These are phyloP conservation scores for Dugesia japonica DNA, from an alignment of 2,888 invertebrate species.

Conservation along the genomic window DNA sequence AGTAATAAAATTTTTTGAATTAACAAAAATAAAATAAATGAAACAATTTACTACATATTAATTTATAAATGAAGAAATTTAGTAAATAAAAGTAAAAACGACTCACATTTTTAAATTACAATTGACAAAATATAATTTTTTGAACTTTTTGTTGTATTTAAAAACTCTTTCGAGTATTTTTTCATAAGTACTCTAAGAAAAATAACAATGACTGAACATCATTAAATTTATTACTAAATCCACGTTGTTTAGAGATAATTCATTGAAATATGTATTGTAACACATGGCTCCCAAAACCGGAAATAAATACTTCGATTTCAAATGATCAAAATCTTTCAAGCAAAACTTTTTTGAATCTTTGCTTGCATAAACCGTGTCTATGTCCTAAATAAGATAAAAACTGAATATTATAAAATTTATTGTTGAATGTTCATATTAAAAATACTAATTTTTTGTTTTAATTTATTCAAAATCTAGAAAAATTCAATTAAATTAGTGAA, in stretches of 20 bases:
- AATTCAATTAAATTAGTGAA: no score
- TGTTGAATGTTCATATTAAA: no score
- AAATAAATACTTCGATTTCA: background rate
- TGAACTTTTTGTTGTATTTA: conserved; percentile 1
- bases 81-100: background rate
- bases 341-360: background rate
- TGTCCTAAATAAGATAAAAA: no score
- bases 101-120: background rate
- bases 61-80: no score
- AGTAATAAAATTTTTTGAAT: no score
- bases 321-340: conserved; percentile 11
- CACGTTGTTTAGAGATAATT: background rate
- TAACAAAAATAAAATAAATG: no score
- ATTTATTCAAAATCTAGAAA: no score
- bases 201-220: no score
- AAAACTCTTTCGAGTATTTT: background rate
- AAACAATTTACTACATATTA: no score
- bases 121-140: background rate
- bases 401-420: no score
- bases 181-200: background rate
- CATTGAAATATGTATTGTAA: background rate
- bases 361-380: background rate
- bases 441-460: no score
- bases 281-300: background rate
- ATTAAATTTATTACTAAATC: background rate